Percentiles rank a stretch among this genome's conserved stretches.
phyloP scores from a whole-genome alignment of 2,888 invertebrate genomes.

The Caenorhabditis becei region DNA sequence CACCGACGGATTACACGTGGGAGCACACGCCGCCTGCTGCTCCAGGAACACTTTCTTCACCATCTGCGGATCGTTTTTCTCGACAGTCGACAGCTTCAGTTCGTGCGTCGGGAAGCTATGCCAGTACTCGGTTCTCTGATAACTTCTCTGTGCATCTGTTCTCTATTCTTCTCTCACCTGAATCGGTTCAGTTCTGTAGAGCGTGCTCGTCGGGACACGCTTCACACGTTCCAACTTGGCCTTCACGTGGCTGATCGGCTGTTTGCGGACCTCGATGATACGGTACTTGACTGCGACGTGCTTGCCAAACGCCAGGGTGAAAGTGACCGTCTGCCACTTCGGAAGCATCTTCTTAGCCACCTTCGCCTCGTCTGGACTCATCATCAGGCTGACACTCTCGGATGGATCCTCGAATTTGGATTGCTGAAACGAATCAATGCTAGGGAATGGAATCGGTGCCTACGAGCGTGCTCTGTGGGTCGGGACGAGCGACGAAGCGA shows the following conservation, averaged over 20 bases:
- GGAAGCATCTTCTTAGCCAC: conserved; percentile 49
- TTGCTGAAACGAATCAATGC: conserved; percentile 32
- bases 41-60: conserved; percentile 54
- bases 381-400: conserved; percentile 35
- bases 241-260: conserved; percentile 32
- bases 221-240: conserved; percentile 23
- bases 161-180: conserved; percentile 3
- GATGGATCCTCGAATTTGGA: conserved; percentile 36
- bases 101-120: conserved; percentile 12
- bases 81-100: conserved; percentile 56
- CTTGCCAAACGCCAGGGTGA: conserved; percentile 59
- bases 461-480: conserved; percentile 29
- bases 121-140: conserved; percentile 41
- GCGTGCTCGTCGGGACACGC: conserved; percentile 32
- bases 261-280: conserved; percentile 45
- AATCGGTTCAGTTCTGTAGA: conserved; percentile 47
- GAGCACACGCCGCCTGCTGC: conserved; percentile 4
- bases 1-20: neutral
- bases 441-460: neutral
- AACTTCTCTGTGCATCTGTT: neutral
- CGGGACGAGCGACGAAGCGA: conserved; percentile 43
- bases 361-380: conserved; percentile 38
- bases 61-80: conserved; percentile 57
- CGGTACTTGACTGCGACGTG: conserved; percentile 61
- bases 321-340: conserved; percentile 59